Evolutionary conservation across 2,888 invertebrate species (phyloP).

Genomic region (Epirrhoe tristata): DNA sequence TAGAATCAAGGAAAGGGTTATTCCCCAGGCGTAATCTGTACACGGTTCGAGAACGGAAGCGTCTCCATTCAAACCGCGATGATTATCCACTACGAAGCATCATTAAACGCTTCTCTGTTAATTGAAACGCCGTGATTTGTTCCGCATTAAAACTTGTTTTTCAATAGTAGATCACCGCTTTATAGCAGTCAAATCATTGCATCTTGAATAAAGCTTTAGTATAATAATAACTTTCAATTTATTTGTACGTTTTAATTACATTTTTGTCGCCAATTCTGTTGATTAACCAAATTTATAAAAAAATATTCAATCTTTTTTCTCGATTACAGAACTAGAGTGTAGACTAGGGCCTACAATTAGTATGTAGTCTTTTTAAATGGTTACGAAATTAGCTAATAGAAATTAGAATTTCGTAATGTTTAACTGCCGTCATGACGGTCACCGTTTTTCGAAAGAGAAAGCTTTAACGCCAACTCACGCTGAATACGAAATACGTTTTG

Average conservation of each 20-base stretch:
- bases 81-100: slow-evolving; percentile 43
- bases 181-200: background rate
- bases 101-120: slow-evolving; percentile 50
- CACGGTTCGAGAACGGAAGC: slow-evolving; percentile 38
- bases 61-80: slow-evolving; percentile 42
- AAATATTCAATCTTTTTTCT: no score
- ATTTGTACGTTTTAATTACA: no score
- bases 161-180: background rate
- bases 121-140: slow-evolving; percentile 52
- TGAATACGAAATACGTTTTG: slow-evolving; percentile 26
- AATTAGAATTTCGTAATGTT: no score
- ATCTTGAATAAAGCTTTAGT: no score
- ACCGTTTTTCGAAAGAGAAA: background rate
- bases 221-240: no score
- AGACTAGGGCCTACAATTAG: no score
- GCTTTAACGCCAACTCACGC: slow-evolving; percentile 16
- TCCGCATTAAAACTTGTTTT: slow-evolving; percentile 28
- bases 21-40: slow-evolving; percentile 40
- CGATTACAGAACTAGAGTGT: no score
- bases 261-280: no score
- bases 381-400: no score
- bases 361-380: no score
- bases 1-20: background rate
- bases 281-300: no score
- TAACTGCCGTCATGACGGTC: background rate